phyloP scores from a whole-genome alignment of 2,113 vertebrate genomes.

The Lasiurus cinereus region DNA sequence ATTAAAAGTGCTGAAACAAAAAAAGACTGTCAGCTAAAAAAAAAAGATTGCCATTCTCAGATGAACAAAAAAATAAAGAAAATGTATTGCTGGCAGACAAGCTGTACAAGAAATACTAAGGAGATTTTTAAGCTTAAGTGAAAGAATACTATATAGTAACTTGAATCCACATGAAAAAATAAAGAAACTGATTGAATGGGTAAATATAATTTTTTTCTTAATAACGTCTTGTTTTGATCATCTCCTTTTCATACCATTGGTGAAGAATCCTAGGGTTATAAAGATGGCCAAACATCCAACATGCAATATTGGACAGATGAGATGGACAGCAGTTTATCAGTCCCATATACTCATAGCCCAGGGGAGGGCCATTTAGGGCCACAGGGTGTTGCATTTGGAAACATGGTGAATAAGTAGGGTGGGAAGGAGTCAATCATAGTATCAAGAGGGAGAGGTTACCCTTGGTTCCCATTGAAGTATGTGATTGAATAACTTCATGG shows the following conservation, averaged over 20 bases:
- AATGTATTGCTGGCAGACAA: constrained; percentile 10
- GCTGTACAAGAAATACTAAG: constrained; percentile 11
- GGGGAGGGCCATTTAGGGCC: not conserved
- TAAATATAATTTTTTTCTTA: constrained; percentile 25
- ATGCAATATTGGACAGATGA: not conserved
- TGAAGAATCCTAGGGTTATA: constrained; percentile 11
- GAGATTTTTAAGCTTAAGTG: not conserved
- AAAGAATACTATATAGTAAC: constrained; percentile 33
- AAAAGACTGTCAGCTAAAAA: constrained; percentile 16
- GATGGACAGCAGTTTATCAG: too few species aligned
- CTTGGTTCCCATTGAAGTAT: not conserved
- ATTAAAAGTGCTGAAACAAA: constrained; percentile 29
- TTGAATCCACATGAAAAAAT: constrained; percentile 9
- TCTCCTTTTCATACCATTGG: not conserved
- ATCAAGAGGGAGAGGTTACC: not conserved
- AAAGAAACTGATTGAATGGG: not conserved
- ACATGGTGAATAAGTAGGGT: not conserved
- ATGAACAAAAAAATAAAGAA: constrained; percentile 52
- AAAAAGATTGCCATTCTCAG: not conserved
- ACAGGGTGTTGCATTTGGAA: not conserved
- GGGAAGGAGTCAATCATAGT: not conserved
- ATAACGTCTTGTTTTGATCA: constrained; percentile 28
- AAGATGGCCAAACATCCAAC: not conserved
- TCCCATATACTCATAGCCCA: not conserved
- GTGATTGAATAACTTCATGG: constrained; percentile 22